Conservation (phyloP, 2,888 invertebrate genomes). For the Pristionchus mayeri region DNA sequence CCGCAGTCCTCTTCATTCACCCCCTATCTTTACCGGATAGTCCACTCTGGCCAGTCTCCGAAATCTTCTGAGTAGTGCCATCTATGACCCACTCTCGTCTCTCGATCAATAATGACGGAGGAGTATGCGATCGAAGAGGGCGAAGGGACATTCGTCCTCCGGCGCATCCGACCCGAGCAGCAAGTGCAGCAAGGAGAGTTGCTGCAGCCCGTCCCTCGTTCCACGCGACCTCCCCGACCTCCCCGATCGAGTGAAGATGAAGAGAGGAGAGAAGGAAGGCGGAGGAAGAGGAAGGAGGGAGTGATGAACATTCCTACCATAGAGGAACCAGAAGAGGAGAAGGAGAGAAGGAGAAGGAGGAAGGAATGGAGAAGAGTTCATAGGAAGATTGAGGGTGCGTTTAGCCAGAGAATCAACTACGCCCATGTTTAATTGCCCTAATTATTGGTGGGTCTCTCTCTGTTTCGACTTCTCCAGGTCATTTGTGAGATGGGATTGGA, state of each 20-base stretch:
- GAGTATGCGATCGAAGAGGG: slow-evolving; percentile 25
- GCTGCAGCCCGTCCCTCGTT: not conserved
- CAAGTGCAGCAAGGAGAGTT: not conserved
- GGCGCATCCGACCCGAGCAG: not conserved
- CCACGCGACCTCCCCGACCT: not conserved
- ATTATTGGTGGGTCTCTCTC: not conserved
- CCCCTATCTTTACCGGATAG: no score
- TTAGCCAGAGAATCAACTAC: not conserved
- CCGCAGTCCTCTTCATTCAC: not conserved
- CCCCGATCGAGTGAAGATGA: not conserved
- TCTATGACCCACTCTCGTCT: not conserved
- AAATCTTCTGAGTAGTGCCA: no score
- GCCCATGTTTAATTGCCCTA: no score
- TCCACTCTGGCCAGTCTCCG: no score
- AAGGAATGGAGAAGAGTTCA: slow-evolving; percentile 5
- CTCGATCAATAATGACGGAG: not conserved
- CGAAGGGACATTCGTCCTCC: not conserved
- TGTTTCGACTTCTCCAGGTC: not conserved
- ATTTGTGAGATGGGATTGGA: slow-evolving; percentile 26
- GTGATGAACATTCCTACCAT: not conserved
- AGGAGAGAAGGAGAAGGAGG: not conserved
- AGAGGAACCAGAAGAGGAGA: slow-evolving; percentile 24
- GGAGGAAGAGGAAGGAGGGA: not conserved
- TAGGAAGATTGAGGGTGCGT: slow-evolving; percentile 24
- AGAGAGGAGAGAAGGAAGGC: not conserved